Evolutionary conservation across 2,113 vertebrate genomes (phyloP), one percentile per base, ranked within the genome.

Genomic region (Tricholaema leucomelas): DNA sequence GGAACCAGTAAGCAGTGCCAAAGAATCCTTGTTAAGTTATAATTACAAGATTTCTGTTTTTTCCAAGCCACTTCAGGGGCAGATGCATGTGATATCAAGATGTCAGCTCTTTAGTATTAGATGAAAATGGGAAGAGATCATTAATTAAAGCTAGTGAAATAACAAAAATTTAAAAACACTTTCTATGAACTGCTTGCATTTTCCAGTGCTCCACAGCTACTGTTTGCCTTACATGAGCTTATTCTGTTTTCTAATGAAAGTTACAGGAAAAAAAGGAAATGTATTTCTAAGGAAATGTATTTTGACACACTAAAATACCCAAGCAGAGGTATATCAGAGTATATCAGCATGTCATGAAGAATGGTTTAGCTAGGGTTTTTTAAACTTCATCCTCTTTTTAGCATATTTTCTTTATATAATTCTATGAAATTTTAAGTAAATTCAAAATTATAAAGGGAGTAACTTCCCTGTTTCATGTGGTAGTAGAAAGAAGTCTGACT

Each of bases 31-130:
- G 60, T 84, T 95, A 95, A 83, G 67, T 88, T 75, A 74, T 40
- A 63, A 81, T 87, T 74, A 82, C 65, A 65, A 80, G 74, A 74
- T 95, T 96, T 96, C 58, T 95, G 79, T 89, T 95, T 92, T 88
- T 65, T 82, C 66, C 12, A 25, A 86, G 69, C 66, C 78, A 94
- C 86, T 96, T 91, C 44, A 90, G 84, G 60, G 88, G 70, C 33
- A 81, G 21, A 75, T 33, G 54, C n/a, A 20, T 10, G 75, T 65
- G 72, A 89, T 90, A 59, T 93, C 87, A 38, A 16, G 38, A 90
- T 74, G 78, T 40, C 71, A 94, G 55, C 48, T 85, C 72, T 92
- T 88, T 73, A 81, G 75, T 52, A 74, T 87, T 81, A 78, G 58
- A 77, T 71, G 42, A 31, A 95, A 91, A 50, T 19, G 59, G 90